A percentile compares a stretch with the other conserved stretches of the same genome.
phyloP scores from a whole-genome alignment of 2,888 invertebrate species.

The Omphaloscelis lunosa region DNA sequence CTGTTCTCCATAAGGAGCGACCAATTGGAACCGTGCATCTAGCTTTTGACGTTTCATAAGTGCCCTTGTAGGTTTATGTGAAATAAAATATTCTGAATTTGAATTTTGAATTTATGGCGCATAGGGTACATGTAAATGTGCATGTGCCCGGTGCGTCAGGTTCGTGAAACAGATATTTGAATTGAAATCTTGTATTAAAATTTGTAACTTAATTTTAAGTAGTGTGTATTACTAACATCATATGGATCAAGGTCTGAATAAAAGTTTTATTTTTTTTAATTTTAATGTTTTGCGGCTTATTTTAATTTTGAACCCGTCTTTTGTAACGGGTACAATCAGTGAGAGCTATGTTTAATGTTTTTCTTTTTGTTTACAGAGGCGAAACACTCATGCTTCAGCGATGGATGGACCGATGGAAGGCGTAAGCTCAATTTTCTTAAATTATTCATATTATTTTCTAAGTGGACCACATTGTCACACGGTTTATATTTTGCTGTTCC shows the following conservation, averaged over 20 bases:
- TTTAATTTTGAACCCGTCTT: not conserved
- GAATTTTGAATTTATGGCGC: too few species aligned
- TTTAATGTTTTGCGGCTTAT: not conserved
- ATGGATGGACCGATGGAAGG: conserved; percentile 35
- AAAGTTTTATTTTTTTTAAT: too few species aligned
- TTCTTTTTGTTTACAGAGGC: conserved; percentile 52
- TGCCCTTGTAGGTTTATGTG: too few species aligned
- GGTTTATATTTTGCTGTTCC: too few species aligned
- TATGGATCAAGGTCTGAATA: not conserved
- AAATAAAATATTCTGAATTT: too few species aligned
- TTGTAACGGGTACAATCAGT: too few species aligned
- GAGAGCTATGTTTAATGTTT: conserved; percentile 1
- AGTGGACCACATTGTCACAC: not conserved
- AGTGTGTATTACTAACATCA: too few species aligned
- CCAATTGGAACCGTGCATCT: too few species aligned
- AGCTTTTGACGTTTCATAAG: too few species aligned
- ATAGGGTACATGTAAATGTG: not conserved
- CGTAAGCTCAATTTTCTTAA: conserved; percentile 21
- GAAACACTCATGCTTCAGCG: conserved; percentile 45
- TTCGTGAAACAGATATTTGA: too few species aligned
- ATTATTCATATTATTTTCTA: not conserved
- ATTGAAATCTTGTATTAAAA: not conserved
- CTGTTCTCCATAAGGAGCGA: too few species aligned
- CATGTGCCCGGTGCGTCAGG: not conserved
- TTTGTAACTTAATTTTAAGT: not conserved